These are phyloP conservation scores for Aspidiotus destructor DNA, from an alignment of 2,888 invertebrate species.

Conservation along the genomic window DNA sequence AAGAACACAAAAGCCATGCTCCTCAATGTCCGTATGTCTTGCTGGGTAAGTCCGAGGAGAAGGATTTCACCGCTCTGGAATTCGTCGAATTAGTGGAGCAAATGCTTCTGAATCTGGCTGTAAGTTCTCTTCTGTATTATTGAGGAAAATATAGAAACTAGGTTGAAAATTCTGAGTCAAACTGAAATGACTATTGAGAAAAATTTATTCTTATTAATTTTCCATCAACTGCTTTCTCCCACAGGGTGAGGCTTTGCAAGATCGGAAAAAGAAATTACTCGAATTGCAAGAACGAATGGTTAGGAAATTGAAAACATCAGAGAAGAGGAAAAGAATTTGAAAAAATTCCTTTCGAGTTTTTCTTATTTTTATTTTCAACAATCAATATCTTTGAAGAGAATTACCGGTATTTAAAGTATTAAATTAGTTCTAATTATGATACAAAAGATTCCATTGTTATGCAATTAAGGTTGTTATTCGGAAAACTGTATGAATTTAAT, in stretches of 20 bases:
- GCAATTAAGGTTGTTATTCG: neutral
- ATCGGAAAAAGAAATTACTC: slow-evolving; percentile 9
- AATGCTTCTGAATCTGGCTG: slow-evolving; percentile 17
- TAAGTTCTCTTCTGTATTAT: slow-evolving; percentile 2
- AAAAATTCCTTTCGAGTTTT: neutral
- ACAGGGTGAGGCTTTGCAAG: slow-evolving; percentile 3
- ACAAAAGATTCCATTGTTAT: too few relatives aligned
- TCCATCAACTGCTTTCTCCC: neutral
- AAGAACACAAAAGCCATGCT: slow-evolving; percentile 24
- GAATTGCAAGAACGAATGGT: slow-evolving; percentile 7
- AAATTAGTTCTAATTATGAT: neutral
- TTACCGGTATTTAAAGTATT: neutral
- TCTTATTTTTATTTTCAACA: neutral
- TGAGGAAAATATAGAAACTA: neutral
- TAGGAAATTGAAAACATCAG: slow-evolving; percentile 6
- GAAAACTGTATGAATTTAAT: neutral
- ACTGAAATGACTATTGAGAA: neutral
- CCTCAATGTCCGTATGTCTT: slow-evolving; percentile 13
- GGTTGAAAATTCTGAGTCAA: neutral
- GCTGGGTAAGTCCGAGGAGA: slow-evolving; percentile 14
- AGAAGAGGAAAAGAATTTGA: neutral
- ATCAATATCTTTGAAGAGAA: neutral
- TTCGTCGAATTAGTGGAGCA: slow-evolving; percentile 7
- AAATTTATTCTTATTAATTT: neutral
- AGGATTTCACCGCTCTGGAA: slow-evolving; percentile 12